Conservation (phyloP, 1,140 invertebrate species). For the Aphelenchoides avenae region DNA sequence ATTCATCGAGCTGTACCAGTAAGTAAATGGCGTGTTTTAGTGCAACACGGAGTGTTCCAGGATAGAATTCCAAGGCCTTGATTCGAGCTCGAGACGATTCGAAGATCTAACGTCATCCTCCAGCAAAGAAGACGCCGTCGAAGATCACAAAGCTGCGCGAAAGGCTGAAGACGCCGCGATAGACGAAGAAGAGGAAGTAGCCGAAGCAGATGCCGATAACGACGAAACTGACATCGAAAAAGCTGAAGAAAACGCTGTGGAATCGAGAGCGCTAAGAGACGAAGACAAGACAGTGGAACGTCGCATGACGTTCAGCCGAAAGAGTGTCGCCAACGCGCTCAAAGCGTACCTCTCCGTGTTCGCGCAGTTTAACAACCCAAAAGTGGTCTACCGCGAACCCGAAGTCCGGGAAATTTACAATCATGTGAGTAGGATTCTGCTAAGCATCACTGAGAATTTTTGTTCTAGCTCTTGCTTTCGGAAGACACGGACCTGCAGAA, state of each 20-base stretch:
- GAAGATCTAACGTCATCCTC: no score
- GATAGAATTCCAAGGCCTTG: background rate
- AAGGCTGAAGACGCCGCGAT: no score
- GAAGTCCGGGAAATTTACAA: constrained; percentile 26
- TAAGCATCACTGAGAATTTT: no score
- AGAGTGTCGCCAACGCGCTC: constrained; percentile 1
- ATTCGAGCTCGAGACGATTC: no score
- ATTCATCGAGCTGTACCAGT: constrained; percentile 19
- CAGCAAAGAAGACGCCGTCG: no score
- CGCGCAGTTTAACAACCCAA: constrained; percentile 12
- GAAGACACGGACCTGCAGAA: constrained; percentile 32
- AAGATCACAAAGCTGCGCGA: no score
- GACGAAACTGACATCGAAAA: constrained; percentile 13
- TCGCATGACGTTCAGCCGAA: no score
- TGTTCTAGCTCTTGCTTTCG: constrained; percentile 12
- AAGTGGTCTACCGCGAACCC: constrained; percentile 5
- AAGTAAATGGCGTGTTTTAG: no score
- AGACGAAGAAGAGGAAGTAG: constrained; percentile 2
- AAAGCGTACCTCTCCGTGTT: constrained; percentile 22
- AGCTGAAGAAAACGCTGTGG: background rate
- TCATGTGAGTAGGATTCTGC: constrained; percentile 7
- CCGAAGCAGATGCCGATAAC: background rate
- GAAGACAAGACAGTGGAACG: background rate
- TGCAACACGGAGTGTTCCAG: background rate
- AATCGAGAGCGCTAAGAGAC: background rate